A percentile compares a stretch with the other conserved stretches of the same genome.
Conservation (phyloP, 2,113 vertebrate species). For the Tamias sibiricus region DNA sequence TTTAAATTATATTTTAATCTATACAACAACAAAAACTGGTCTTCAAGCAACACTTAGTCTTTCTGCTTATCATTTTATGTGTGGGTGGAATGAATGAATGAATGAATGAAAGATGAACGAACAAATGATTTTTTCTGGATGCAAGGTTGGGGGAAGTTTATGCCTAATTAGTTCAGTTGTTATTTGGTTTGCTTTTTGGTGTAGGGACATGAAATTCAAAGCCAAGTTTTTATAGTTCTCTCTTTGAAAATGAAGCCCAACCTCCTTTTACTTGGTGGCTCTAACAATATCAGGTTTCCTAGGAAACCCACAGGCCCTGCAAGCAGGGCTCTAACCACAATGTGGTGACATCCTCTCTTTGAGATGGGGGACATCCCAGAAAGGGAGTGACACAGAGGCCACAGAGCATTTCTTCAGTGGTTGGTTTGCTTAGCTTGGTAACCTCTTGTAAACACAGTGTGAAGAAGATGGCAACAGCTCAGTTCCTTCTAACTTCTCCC, state of each 20-base stretch:
- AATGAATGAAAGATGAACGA: neutral
- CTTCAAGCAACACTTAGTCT: neutral
- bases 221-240: slow-evolving; percentile 47
- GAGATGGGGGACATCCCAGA: slow-evolving; percentile 47
- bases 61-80: neutral
- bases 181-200: slow-evolving; percentile 8
- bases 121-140: neutral
- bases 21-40: neutral
- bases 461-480: neutral
- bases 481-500: neutral
- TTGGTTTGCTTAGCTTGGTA: slow-evolving; percentile 46
- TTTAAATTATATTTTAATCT: slow-evolving; percentile 9
- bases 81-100: no score
- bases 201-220: slow-evolving; percentile 55
- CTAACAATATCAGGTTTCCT: slow-evolving; percentile 47
- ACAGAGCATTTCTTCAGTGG: slow-evolving; percentile 35
- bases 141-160: slow-evolving; percentile 31
- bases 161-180: neutral
- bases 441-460: slow-evolving; percentile 47
- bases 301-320: slow-evolving; percentile 53
- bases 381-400: slow-evolving; percentile 39
- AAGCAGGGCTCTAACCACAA: slow-evolving; percentile 31
- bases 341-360: slow-evolving; percentile 54
- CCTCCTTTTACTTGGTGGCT: slow-evolving; percentile 13
- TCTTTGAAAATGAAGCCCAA: slow-evolving; percentile 59